These are phyloP conservation scores for Scaptodrosophila lebanonensis DNA, from an alignment of 1,140 invertebrate species.

Conservation along the genomic window DNA sequence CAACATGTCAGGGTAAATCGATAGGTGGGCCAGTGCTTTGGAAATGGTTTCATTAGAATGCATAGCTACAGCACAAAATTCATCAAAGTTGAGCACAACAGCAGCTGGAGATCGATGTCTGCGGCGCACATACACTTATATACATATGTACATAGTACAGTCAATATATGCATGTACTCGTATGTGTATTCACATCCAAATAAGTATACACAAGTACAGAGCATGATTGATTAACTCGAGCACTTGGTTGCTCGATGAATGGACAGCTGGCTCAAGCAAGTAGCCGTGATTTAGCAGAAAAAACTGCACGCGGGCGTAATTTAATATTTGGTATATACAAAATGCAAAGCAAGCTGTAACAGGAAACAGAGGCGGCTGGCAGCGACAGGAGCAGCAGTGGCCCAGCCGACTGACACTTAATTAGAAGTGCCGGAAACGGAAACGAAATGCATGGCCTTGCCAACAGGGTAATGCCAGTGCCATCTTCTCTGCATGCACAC, in stretches of 20 bases:
- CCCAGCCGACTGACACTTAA: constrained; percentile 55
- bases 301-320: constrained; percentile 9
- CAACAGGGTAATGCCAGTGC: constrained; percentile 13
- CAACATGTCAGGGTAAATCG: constrained; percentile 29
- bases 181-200: no score
- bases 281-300: constrained; percentile 46
- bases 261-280: no score
- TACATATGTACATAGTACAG: no score
- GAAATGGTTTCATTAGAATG: constrained; percentile 54
- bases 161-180: no score
- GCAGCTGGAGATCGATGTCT: neutral
- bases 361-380: neutral
- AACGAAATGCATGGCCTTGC: constrained; percentile 53
- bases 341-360: constrained; percentile 15
- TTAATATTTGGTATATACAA: neutral
- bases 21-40: no score
- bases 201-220: constrained; percentile 7
- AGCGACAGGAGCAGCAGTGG: constrained; percentile 13
- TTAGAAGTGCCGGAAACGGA: constrained; percentile 61
- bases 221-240: constrained; percentile 71
- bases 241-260: no score
- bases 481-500: no score
- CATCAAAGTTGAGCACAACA: constrained; percentile 43
- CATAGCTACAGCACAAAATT: constrained; percentile 38
- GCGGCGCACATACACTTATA: no score